Percentiles rank a stretch among this genome's conserved stretches.
These are phyloP conservation scores for Pangasius krempfi DNA, from an alignment of 2,797 vertebrate genomes.

Conservation along the genomic window DNA sequence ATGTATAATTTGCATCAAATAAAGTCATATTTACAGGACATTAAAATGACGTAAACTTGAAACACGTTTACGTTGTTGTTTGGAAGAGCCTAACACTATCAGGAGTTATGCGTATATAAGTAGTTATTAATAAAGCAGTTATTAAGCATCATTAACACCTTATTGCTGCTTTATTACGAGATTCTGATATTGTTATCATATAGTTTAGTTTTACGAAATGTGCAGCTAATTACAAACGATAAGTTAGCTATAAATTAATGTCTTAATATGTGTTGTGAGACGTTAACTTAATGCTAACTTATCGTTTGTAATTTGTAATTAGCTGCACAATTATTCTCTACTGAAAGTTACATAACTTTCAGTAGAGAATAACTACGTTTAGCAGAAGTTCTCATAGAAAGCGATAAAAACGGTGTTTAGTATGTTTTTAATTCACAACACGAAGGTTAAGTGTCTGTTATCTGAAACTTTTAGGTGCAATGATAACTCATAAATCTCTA, in stretches of 20 bases:
- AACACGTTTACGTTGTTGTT: neutral
- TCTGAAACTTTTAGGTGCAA: neutral
- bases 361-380: neutral
- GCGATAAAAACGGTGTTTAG: neutral
- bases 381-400: neutral
- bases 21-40: neutral
- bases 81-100: neutral
- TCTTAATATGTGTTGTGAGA: too few relatives aligned
- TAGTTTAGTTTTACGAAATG: neutral
- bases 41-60: neutral
- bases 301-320: too few relatives aligned
- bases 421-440: neutral
- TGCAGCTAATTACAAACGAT: neutral
- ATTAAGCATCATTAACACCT: neutral
- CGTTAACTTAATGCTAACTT: too few relatives aligned
- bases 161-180: neutral
- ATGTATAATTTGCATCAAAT: neutral
- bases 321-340: too few relatives aligned
- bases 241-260: neutral
- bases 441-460: neutral
- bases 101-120: neutral
- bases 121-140: neutral
- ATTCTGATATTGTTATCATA: neutral
- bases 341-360: neutral
- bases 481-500: constrained; percentile 22